Percentiles rank a stretch among this genome's conserved stretches.
Evolutionary conservation across 2,113 vertebrate species (phyloP).

Genomic region (Sarotherodon lohbergeri): DNA sequence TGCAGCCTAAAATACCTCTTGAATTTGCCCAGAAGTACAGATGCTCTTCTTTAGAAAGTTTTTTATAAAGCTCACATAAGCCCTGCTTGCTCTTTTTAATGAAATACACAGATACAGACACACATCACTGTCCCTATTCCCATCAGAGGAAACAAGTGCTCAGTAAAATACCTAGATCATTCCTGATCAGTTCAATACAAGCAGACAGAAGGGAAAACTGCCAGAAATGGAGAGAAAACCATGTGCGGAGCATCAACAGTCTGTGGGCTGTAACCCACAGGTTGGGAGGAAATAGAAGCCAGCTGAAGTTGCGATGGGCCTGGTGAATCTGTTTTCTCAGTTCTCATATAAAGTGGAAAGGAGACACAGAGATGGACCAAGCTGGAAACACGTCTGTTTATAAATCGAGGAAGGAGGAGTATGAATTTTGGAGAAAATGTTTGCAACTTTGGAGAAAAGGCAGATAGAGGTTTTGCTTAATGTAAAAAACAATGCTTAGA

Average conservation of each 20-base stretch:
- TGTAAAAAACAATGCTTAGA: neutral
- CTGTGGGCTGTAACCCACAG: slow-evolving; percentile 58
- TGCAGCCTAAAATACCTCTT: neutral
- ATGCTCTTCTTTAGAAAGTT: neutral
- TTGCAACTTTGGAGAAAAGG: neutral
- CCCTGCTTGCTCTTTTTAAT: neutral
- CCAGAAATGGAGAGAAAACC: slow-evolving; percentile 45
- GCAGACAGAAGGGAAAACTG: slow-evolving; percentile 34
- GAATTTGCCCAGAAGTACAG: neutral
- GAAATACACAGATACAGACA: neutral
- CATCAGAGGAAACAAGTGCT: slow-evolving; percentile 27
- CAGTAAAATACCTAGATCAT: slow-evolving; percentile 42
- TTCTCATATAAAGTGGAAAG: slow-evolving; percentile 22
- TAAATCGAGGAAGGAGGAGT: neutral
- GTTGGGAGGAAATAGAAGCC: slow-evolving; percentile 60
- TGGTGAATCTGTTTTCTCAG: slow-evolving; percentile 57
- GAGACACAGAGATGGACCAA: slow-evolving; percentile 30
- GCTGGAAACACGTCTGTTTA: slow-evolving; percentile 11
- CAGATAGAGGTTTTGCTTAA: neutral
- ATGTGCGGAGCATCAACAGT: slow-evolving; percentile 56
- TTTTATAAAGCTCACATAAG: neutral
- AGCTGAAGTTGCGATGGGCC: slow-evolving; percentile 52
- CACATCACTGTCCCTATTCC: neutral
- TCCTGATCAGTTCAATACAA: slow-evolving; percentile 46
- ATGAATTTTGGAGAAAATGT: neutral